These are phyloP conservation scores for Piscicola geometra DNA, from an alignment of 2,888 invertebrate genomes.

Conservation along the genomic window DNA sequence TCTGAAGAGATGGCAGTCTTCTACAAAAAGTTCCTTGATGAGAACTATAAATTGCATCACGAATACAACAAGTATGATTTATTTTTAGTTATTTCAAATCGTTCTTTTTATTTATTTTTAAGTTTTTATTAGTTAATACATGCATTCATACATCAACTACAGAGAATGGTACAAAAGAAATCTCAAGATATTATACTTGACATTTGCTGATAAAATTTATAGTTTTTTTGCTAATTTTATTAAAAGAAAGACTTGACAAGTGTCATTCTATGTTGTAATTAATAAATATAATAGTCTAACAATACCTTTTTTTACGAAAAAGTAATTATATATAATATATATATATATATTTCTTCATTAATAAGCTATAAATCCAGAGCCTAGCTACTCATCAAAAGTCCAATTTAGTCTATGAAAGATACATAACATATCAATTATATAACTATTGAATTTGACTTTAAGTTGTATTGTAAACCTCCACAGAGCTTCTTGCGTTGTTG, in stretches of 20 bases:
- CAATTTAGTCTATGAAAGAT: too few species aligned
- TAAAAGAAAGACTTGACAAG: not conserved
- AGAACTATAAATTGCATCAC: constrained; percentile 71
- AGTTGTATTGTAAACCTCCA: too few species aligned
- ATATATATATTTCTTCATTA: too few species aligned
- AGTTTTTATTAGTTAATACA: not conserved
- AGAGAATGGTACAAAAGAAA: constrained; percentile 78
- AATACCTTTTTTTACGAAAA: too few species aligned
- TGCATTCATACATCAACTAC: constrained; percentile 23
- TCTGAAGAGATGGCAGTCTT: constrained; percentile 59
- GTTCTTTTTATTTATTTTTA: constrained; percentile 1
- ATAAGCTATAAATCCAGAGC: too few species aligned
- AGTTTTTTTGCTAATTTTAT: constrained; percentile 33
- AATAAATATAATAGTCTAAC: not conserved
- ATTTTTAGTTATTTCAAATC: not conserved
- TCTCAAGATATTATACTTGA: constrained; percentile 60
- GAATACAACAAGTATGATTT: constrained; percentile 64
- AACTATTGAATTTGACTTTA: too few species aligned
- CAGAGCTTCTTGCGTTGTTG: too few species aligned
- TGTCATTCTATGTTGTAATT: too few species aligned
- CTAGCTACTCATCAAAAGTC: too few species aligned
- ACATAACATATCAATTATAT: too few species aligned
- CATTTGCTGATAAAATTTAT: constrained; percentile 46
- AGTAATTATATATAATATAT: too few species aligned
- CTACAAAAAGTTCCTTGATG: constrained; percentile 77